Evolutionary conservation across 92 coral and sea anemone genomes (phyloP).

Genomic region (Nematostella vectensis): DNA sequence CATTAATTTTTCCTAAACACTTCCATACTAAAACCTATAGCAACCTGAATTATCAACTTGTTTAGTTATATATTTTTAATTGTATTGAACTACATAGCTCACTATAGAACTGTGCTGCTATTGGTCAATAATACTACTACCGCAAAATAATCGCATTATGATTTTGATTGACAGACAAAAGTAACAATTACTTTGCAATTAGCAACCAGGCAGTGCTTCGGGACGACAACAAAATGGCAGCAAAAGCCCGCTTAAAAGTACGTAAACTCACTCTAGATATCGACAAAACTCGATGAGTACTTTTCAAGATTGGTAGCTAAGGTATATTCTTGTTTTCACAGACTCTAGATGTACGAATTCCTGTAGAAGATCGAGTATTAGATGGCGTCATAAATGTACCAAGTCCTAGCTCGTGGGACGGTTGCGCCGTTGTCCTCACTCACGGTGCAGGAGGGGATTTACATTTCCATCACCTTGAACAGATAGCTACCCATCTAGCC

Average conservation of each 20-base stretch:
- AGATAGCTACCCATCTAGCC: slow-evolving; percentile 64
- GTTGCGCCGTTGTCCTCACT: slow-evolving; percentile 77
- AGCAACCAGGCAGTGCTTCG: slow-evolving; percentile 2
- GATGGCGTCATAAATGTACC: slow-evolving; percentile 79
- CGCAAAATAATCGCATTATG: background rate
- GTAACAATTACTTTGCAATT: background rate
- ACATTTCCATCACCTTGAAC: slow-evolving; percentile 71
- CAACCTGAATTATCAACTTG: too few species aligned
- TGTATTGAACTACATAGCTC: too few species aligned
- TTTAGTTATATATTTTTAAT: too few species aligned
- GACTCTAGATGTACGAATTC: slow-evolving; percentile 44
- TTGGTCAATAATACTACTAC: too few species aligned
- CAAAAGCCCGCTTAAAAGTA: slow-evolving; percentile 1
- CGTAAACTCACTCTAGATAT: too few species aligned
- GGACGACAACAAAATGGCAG: background rate
- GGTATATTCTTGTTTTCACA: too few species aligned
- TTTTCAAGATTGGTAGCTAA: too few species aligned
- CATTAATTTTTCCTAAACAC: too few species aligned
- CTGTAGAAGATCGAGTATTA: slow-evolving; percentile 76
- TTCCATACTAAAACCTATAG: too few species aligned
- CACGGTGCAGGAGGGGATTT: slow-evolving; percentile 94
- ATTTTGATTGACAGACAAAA: background rate
- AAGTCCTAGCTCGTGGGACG: slow-evolving; percentile 73
- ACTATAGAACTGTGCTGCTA: too few species aligned
- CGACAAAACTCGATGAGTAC: too few species aligned